phyloP scores from a whole-genome alignment of 1,140 invertebrate genomes.

The Calephelis nemesis region DNA sequence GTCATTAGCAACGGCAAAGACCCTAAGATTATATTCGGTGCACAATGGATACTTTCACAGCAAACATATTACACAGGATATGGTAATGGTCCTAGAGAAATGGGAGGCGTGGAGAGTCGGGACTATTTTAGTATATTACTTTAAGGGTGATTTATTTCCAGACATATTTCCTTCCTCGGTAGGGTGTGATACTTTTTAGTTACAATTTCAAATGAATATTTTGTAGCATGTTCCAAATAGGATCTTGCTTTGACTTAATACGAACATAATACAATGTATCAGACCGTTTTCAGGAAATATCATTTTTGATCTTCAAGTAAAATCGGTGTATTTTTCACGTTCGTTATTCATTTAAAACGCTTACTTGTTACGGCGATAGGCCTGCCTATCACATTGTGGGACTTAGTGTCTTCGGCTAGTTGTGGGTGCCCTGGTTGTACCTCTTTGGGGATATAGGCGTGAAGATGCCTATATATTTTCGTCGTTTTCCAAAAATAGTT shows the following conservation, averaged over 20 bases:
- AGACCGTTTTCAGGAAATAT: too few species aligned
- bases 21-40: conserved; percentile 19
- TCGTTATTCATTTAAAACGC: too few species aligned
- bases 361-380: too few species aligned
- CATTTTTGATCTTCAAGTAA: too few species aligned
- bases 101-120: conserved; percentile 54
- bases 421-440: too few species aligned
- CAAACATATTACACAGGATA: conserved; percentile 66
- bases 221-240: background rate
- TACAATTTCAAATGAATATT: conserved; percentile 5
- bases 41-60: conserved; percentile 48
- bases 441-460: too few species aligned
- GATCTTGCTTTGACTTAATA: background rate
- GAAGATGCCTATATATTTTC: too few species aligned
- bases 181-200: conserved; percentile 21
- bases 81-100: conserved; percentile 72
- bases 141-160: conserved; percentile 75
- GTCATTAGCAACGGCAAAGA: background rate
- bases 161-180: conserved; percentile 66
- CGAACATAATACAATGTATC: too few species aligned
- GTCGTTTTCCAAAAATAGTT: too few species aligned
- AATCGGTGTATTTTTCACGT: too few species aligned
- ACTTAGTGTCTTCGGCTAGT: too few species aligned
- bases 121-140: conserved; percentile 71
- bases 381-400: too few species aligned